Evolutionary conservation across 1,140 invertebrate genomes (phyloP).

Genomic region (Phenacoccus solenopsis): DNA sequence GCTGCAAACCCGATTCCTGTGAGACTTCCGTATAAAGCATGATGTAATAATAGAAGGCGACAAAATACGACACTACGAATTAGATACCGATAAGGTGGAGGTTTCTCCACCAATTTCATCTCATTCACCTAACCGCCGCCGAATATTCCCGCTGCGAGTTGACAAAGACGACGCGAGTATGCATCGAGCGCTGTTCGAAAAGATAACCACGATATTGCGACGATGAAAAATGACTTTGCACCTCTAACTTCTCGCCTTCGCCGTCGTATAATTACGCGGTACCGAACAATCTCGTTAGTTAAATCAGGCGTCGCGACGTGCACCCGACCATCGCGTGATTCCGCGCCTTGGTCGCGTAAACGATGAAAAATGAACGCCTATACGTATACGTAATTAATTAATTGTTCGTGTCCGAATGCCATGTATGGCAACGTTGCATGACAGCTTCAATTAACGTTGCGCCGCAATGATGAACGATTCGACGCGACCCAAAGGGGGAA

Average conservation of each 20-base stretch:
- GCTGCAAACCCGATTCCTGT: too few species aligned
- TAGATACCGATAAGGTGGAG: neutral
- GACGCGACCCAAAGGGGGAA: too few species aligned
- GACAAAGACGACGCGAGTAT: too few species aligned
- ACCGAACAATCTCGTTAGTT: neutral
- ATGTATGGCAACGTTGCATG: constrained; percentile 1
- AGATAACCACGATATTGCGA: neutral
- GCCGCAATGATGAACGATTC: too few species aligned
- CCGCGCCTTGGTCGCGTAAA: neutral
- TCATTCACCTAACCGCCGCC: neutral
- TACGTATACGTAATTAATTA: neutral
- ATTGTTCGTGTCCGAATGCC: neutral
- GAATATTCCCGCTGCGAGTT: neutral
- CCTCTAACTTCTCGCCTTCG: neutral
- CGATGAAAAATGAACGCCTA: neutral
- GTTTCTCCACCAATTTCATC: neutral
- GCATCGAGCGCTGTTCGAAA: neutral
- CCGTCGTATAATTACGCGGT: neutral
- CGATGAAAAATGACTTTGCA: neutral
- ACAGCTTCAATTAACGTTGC: neutral
- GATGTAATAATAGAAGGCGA: too few species aligned
- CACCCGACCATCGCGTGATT: neutral
- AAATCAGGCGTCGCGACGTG: neutral
- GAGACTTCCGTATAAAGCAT: too few species aligned
- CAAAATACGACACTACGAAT: neutral